phyloP scores from a whole-genome alignment of 2,797 vertebrate species.

The Acrossocheilus fasciatus region DNA sequence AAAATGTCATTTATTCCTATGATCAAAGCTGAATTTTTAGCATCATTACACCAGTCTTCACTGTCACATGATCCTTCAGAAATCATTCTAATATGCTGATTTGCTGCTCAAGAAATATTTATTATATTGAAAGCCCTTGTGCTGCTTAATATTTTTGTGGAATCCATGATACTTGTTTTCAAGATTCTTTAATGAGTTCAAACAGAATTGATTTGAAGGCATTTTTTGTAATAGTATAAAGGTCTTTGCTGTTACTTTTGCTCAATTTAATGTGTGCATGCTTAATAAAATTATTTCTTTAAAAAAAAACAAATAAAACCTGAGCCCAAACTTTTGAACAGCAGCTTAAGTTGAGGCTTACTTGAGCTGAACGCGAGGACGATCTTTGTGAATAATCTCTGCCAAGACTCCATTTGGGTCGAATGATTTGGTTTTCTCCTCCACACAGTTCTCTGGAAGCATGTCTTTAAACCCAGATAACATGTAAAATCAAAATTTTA shows the following conservation, averaged over 20 bases:
- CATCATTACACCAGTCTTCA: background rate
- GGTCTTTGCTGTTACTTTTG: background rate
- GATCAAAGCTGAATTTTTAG: background rate
- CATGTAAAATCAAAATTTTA: background rate
- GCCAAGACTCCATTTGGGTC: conserved; percentile 92
- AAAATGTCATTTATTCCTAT: background rate
- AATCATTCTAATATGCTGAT: background rate
- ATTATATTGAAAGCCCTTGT: background rate
- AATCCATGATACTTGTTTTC: background rate
- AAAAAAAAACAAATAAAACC: background rate
- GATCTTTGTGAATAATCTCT: conserved; percentile 83
- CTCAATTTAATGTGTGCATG: background rate
- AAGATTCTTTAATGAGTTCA: background rate
- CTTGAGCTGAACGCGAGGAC: conserved; percentile 87
- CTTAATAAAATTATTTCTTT: background rate
- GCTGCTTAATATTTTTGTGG: background rate
- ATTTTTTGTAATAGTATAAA: background rate
- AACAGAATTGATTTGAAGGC: background rate
- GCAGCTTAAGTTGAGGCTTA: conserved; percentile 67
- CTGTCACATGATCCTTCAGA: background rate
- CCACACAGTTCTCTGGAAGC: conserved; percentile 93
- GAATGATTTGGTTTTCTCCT: conserved; percentile 92
- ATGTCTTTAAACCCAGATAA: conserved; percentile 77
- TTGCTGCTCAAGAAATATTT: background rate
- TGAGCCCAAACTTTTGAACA: background rate